Percentiles rank a stretch among this genome's conserved stretches.
phyloP scores from a whole-genome alignment of 2,888 invertebrate genomes.

The Trichogramma evanescens region DNA sequence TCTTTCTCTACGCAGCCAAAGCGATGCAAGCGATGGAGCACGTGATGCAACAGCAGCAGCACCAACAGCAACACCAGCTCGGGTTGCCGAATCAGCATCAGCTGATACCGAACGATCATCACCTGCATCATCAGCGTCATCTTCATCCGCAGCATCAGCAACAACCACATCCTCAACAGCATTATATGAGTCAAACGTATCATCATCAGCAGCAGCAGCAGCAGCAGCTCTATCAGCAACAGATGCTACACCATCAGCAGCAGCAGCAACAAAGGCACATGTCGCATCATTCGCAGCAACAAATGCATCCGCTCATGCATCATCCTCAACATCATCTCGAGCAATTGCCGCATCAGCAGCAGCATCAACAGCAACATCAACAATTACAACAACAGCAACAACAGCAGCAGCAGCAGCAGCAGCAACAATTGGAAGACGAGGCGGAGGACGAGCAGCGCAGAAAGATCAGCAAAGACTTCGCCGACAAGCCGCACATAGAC shows the following conservation, averaged over 20 bases:
- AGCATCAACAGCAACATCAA: slow-evolving; percentile 9
- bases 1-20: slow-evolving; percentile 5
- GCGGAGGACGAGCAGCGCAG: slow-evolving; percentile 10
- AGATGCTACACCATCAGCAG: slow-evolving; percentile 6
- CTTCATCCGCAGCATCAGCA: neutral
- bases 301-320: neutral
- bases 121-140: neutral
- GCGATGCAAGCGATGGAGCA: slow-evolving; percentile 22
- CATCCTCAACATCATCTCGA: slow-evolving; percentile 11
- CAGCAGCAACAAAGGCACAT: slow-evolving; percentile 5
- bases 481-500: slow-evolving; percentile 42
- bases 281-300: slow-evolving; percentile 4
- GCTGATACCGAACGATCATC: neutral
- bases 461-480: slow-evolving; percentile 30
- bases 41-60: slow-evolving; percentile 10
- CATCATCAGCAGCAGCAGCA: slow-evolving; percentile 11
- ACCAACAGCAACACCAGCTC: slow-evolving; percentile 13
- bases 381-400: slow-evolving; percentile 6
- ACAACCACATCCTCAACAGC: neutral
- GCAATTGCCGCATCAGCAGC: slow-evolving; percentile 14
- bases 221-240: neutral
- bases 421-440: slow-evolving; percentile 4
- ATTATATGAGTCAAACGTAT: slow-evolving; percentile 2
- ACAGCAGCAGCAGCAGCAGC: slow-evolving; percentile 16
- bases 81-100: slow-evolving; percentile 8